Evolutionary conservation across 2,888 invertebrate species (phyloP), one percentile per base, ranked within the genome.

Genomic region (Ormyrus pomaceus): DNA sequence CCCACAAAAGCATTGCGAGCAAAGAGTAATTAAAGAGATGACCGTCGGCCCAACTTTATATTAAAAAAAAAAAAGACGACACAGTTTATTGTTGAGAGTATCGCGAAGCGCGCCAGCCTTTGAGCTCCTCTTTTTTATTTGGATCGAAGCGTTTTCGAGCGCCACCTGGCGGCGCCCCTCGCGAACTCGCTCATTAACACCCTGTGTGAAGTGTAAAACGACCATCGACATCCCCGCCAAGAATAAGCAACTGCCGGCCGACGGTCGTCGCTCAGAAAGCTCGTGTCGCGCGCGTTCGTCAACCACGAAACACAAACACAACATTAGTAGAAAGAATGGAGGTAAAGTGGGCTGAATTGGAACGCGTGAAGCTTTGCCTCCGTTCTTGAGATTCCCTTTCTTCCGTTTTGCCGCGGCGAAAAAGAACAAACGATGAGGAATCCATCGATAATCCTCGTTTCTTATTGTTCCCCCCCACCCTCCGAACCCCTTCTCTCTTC

Each of bases 231-330:
- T 84, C 83, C 84, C 83, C 82, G 83, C 81, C 76, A 83, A 80
- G 81, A 79, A 83, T 73, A 81, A 83, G 83, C 83, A 85, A 84
- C 84, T 85, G 83, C 84, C 84, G 83, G 82, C 83, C 84, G 85
- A 84, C 82, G 84, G 83, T 75, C 84, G 84, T 83, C 83, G 81
- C 82, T 84, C 77, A 34, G 34, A 34, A 34, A 34, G 34, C 34
- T 83, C 81, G 82, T 83, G 74, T 71, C 71, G 82, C 80, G 71
- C 80, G 83, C 53, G 55, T 7, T 46, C 58, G 48, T 34, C 48
- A 75, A 56, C 9, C 34, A 34, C 34, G 4, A 34, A 34, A 34
- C 34, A 34, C 34, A 34, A 34, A 34, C 34, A 34, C 10, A 66
- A 71, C 50, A 61, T 75, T 72, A 34, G 70, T 75, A 66, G 71